phyloP scores from a whole-genome alignment of 2,797 vertebrate species.

The Phataginus tricuspis region DNA sequence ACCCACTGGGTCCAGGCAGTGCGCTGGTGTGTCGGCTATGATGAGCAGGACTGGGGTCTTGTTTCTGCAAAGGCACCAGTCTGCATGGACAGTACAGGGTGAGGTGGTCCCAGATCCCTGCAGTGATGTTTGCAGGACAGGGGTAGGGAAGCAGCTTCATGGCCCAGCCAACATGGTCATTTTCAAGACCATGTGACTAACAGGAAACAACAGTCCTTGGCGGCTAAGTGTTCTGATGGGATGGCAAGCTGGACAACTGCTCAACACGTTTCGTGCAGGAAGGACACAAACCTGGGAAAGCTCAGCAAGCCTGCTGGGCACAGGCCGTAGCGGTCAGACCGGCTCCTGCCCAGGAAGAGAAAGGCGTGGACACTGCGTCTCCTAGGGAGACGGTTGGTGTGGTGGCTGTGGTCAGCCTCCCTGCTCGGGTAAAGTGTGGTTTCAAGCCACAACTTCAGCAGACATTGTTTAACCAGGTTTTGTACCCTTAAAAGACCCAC shows the following conservation, averaged over 20 bases:
- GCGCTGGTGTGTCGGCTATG: not conserved
- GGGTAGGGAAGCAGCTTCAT: not conserved
- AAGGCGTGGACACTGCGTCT: accelerated
- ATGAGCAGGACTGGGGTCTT: not conserved
- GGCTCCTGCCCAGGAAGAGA: not conserved
- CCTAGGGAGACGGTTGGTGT: not conserved
- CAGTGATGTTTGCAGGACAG: not conserved
- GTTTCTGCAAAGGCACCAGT: not conserved
- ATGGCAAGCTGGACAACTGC: accelerated
- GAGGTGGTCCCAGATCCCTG: not conserved
- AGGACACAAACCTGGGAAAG: not conserved
- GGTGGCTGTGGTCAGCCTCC: not conserved
- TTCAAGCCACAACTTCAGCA: constrained; percentile 35
- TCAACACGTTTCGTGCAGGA: accelerated
- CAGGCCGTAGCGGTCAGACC: not conserved
- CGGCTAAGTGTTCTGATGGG: not conserved
- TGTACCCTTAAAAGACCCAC: constrained; percentile 56
- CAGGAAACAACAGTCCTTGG: not conserved
- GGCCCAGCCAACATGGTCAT: not conserved
- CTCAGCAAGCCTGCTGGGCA: too few species aligned
- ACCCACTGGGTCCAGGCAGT: not conserved
- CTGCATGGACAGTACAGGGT: accelerated
- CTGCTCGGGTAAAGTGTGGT: constrained; percentile 6
- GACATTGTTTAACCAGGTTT: not conserved
- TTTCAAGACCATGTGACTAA: not conserved